phyloP scores from a whole-genome alignment of 2,888 invertebrate species.

The Apamea crenata region DNA sequence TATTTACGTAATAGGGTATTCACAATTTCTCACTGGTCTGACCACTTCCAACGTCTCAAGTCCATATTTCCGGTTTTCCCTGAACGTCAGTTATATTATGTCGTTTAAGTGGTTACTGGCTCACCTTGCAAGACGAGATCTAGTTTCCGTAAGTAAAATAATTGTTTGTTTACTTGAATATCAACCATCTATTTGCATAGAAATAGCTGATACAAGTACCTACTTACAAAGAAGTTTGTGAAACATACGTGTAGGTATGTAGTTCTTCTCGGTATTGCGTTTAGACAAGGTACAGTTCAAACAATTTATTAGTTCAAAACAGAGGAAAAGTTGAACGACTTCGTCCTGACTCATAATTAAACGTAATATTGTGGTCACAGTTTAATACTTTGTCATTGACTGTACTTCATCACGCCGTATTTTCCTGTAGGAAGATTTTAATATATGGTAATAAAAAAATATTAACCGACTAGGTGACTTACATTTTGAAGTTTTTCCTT shows the following conservation, averaged over 20 bases:
- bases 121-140: conserved; percentile 43
- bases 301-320: background rate
- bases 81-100: background rate
- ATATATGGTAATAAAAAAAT: conserved; percentile 78
- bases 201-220: background rate
- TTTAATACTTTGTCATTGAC: conserved; percentile 65
- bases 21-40: background rate
- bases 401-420: conserved; percentile 68
- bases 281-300: background rate
- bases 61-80: conserved; percentile 35
- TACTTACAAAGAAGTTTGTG: background rate
- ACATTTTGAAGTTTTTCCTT: conserved; percentile 80
- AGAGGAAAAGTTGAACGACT: conserved; percentile 15
- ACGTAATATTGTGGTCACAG: conserved; percentile 52
- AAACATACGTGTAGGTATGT: background rate
- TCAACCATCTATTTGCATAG: conserved; percentile 7
- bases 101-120: conserved; percentile 7
- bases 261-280: background rate
- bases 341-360: conserved; percentile 52
- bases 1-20: conserved; percentile 39
- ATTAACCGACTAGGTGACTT: conserved; percentile 75
- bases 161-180: conserved; percentile 12
- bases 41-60: conserved; percentile 26
- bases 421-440: conserved; percentile 86
- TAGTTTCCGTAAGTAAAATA: conserved; percentile 30